Base-by-base conservation (phyloP, 1,140 invertebrate species). In the Drosophila carrolli region DNA sequence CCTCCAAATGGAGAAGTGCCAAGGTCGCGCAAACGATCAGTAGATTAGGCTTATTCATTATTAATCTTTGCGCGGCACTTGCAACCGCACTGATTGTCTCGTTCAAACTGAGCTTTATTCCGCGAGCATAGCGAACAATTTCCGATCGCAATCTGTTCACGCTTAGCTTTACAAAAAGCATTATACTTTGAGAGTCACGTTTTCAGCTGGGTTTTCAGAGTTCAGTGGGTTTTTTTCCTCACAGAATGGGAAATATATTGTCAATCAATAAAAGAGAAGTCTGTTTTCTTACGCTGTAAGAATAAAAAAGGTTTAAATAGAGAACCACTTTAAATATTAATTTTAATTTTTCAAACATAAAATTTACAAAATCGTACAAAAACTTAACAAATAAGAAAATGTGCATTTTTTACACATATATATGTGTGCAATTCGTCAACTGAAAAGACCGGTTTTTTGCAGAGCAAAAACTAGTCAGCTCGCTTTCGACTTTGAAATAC, bases 31-130 rank as follows among this genome's bases (percentile, higher is more conserved):
- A 40, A 40, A 60, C 53, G 13, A 81, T 41, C 16, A 78, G 4
- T 19, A 56, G 35, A 62, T 63, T 77, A 8, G 38, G 13, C 13
- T 37, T 11, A 29, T 44, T 71, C 81, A 78, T 81, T 57, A 23
- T 48, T 27, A 16, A n/a, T 38, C n/a, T 40, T 50, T 3, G 14
- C 38, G 37, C 29, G 40, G 14, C 35, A 50, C 46, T 14, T 53
- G 29, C 43, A 9, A 37, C 46, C 66, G 46, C 58, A 41, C 27
- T 5, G 29, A 60, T 9, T 47, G 57, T 43, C 46, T 37, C 9
- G 70, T 51, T 38, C 13, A 7, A 61, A 85, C 82, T 85, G 65
- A 85, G 71, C 58, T 61, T 27, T 14, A 23, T 19, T 62, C 35
- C 19, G 35, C 5, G 27, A 74, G 67, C 41, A 29, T 29, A 48